Evolutionary conservation across 2,888 invertebrate species (phyloP).

Genomic region (Caenorhabditis sp.): DNA sequence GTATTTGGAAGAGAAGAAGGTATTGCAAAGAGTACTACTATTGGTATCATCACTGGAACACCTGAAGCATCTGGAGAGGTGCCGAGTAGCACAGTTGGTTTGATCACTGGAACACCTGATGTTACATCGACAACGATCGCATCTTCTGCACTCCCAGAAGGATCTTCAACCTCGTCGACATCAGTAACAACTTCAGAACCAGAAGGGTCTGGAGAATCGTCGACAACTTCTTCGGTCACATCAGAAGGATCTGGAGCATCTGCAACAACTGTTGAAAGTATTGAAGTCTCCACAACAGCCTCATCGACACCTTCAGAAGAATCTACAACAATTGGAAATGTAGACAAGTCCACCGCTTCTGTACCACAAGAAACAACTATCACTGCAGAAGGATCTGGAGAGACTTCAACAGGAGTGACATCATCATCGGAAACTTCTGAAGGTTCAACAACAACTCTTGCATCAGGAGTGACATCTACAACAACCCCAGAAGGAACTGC

Average conservation of each 20-base stretch:
- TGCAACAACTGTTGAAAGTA: conserved; percentile 3
- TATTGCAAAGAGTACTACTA: conserved; percentile 14
- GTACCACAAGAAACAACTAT: no score
- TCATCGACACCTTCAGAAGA: no score
- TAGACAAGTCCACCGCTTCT: no score
- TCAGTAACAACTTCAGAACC: background rate
- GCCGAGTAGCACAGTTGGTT: conserved; percentile 1
- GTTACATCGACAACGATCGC: conserved; percentile 3
- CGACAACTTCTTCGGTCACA: background rate
- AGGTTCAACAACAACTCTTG: background rate
- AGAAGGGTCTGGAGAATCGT: conserved; percentile 25
- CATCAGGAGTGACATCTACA: background rate
- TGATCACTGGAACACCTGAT: conserved; percentile 4
- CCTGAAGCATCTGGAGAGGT: background rate
- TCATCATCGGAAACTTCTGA: background rate
- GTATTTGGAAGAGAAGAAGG: conserved; percentile 22
- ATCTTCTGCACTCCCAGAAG: no score
- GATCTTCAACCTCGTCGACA: no score
- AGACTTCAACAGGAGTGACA: conserved; percentile 4
- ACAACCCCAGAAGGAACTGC: background rate
- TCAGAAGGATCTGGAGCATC: conserved; percentile 9
- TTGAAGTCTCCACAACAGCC: background rate
- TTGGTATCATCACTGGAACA: background rate
- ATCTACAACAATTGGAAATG: no score
- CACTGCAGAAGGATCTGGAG: conserved; percentile 9